Conservation (phyloP, 2,888 invertebrate species). For the Mythimna pallens region DNA sequence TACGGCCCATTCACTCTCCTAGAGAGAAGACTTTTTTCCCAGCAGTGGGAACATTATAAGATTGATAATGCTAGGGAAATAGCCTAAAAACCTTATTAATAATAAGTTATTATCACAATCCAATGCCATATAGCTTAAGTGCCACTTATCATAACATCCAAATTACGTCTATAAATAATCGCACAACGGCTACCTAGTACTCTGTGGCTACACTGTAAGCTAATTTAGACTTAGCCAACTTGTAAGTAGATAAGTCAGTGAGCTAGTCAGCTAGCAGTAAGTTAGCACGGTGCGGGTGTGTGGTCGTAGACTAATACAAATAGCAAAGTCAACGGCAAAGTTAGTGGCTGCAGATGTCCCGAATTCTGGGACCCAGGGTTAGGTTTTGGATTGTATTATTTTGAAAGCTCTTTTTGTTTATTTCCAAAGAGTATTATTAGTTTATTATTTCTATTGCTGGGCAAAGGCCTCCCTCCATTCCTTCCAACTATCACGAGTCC, state of each 20-base stretch:
- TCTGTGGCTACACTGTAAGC: conserved; percentile 53
- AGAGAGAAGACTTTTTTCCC: neutral
- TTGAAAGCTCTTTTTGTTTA: neutral
- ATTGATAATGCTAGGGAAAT: neutral
- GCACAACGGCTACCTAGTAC: conserved; percentile 29
- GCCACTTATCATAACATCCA: neutral
- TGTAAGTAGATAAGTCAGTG: conserved; percentile 65
- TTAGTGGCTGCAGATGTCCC: conserved; percentile 51
- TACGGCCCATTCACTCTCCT: neutral
- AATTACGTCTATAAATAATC: conserved; percentile 26
- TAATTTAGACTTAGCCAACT: conserved; percentile 65
- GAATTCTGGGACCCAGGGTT: conserved; percentile 32
- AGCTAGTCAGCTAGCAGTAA: conserved; percentile 62
- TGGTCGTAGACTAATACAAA: conserved; percentile 59
- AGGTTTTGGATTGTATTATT: conserved; percentile 10
- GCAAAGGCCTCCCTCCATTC: too few species aligned
- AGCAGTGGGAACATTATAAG: neutral
- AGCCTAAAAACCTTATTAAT: neutral
- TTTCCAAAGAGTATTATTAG: neutral
- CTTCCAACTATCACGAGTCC: too few species aligned
- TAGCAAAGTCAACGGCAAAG: conserved; percentile 53
- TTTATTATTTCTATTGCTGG: too few species aligned
- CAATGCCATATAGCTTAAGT: neutral
- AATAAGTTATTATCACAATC: neutral
- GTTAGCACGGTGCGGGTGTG: conserved; percentile 55